Conservation (phyloP, 2,797 vertebrate genomes). For the Sebastiscus tertius region DNA sequence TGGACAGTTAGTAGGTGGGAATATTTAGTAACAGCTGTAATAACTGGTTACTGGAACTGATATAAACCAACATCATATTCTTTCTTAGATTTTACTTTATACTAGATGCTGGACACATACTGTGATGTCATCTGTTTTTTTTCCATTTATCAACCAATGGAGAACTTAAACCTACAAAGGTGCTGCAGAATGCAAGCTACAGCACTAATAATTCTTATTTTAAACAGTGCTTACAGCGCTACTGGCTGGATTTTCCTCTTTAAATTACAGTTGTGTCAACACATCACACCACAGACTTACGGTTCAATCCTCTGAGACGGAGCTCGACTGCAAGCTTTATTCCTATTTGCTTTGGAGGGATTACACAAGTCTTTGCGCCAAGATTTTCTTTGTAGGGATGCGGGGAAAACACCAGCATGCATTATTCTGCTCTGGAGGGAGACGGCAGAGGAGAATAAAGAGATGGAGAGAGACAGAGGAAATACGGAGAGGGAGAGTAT, state of each 20-base stretch:
- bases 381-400: conserved; percentile 49
- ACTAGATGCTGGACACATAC: background rate
- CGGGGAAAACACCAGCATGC: conserved; percentile 44
- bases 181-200: background rate
- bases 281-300: conserved; percentile 33
- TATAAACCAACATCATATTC: background rate
- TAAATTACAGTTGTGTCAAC: conserved; percentile 44
- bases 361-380: conserved; percentile 42
- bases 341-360: conserved; percentile 55
- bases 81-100: background rate
- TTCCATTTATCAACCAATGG: background rate
- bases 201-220: background rate
- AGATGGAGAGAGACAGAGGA: conserved; percentile 15
- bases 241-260: conserved; percentile 22
- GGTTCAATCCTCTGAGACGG: conserved; percentile 39
- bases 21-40: background rate
- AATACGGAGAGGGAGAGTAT: conserved; percentile 19
- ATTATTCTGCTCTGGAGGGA: conserved; percentile 50
- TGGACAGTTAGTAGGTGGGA: background rate
- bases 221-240: conserved; percentile 4
- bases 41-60: background rate
- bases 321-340: conserved; percentile 32
- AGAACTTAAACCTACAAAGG: background rate
- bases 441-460: conserved; percentile 44
- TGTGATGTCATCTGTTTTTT: background rate